phyloP scores from a whole-genome alignment of 1,140 invertebrate species.

The Ptiloglossa arizonensis region DNA sequence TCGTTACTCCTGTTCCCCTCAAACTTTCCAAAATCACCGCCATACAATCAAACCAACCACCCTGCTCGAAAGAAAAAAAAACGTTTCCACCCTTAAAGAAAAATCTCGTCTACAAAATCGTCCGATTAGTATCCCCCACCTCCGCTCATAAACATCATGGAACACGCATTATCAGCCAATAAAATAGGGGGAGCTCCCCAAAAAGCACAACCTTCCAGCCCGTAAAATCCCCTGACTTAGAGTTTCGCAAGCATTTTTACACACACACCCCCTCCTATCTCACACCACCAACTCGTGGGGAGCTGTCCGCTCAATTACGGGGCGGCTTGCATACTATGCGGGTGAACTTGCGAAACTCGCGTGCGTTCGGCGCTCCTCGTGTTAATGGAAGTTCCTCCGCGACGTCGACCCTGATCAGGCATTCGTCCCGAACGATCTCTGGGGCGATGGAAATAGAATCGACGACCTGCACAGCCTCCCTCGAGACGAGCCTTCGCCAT shows the following conservation, averaged over 20 bases:
- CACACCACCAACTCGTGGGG: neutral
- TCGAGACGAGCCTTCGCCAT: neutral
- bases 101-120: neutral
- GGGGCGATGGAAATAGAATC: neutral
- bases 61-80: neutral
- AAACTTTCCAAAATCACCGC: too few species aligned
- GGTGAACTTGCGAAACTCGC: neutral
- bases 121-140: neutral
- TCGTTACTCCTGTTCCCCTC: too few species aligned
- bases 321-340: neutral
- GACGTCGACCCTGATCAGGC: slow-evolving; percentile 8
- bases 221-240: neutral
- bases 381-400: slow-evolving; percentile 12
- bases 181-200: neutral
- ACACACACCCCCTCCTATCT: neutral
- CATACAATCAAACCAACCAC: too few species aligned
- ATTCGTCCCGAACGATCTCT: neutral
- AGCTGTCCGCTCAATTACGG: slow-evolving; percentile 7
- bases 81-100: too few species aligned
- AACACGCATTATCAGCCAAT: slow-evolving; percentile 5
- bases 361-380: neutral
- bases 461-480: neutral
- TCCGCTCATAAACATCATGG: slow-evolving; percentile 15
- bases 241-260: neutral
- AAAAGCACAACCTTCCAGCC: neutral